Evolutionary conservation across 1,140 invertebrate species (phyloP).

Genomic region (Drosophila seguyi): DNA sequence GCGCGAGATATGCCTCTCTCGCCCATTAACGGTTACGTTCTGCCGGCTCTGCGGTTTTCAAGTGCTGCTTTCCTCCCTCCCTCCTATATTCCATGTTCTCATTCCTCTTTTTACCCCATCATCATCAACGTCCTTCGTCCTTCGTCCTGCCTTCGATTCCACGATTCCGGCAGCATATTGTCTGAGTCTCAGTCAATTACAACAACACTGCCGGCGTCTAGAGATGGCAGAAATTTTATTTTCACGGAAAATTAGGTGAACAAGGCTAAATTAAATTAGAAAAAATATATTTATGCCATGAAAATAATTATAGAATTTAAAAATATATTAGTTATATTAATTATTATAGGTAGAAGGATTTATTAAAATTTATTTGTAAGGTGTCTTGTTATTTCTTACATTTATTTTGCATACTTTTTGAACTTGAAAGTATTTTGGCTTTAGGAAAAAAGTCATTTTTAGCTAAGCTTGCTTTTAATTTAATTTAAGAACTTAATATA

Average conservation of each 20-base stretch:
- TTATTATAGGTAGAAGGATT: too few relatives aligned
- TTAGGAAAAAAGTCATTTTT: not conserved
- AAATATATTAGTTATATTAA: too few relatives aligned
- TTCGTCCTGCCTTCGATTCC: not conserved
- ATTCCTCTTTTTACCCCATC: not conserved
- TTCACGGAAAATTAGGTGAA: not conserved
- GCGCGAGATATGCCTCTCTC: slow-evolving; percentile 40
- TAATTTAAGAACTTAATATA: not conserved
- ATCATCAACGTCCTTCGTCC: not conserved
- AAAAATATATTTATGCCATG: too few relatives aligned
- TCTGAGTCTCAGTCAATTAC: slow-evolving; percentile 39
- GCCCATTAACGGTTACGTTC: slow-evolving; percentile 73
- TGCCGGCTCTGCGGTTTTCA: slow-evolving; percentile 41
- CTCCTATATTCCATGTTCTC: not conserved
- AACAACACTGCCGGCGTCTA: not conserved
- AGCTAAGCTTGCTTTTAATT: not conserved
- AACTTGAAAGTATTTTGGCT: not conserved
- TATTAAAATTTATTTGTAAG: not conserved
- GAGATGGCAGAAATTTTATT: not conserved
- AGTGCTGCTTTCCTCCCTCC: not conserved
- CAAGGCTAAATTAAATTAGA: too few relatives aligned
- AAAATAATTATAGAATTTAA: too few relatives aligned
- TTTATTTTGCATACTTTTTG: not conserved
- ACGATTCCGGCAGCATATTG: slow-evolving; percentile 35
- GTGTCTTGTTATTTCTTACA: not conserved